A percentile compares a stretch with the other conserved stretches of the same genome.
Conservation (phyloP, 2,797 vertebrate genomes). For the Chelidonichthys spinosus region DNA sequence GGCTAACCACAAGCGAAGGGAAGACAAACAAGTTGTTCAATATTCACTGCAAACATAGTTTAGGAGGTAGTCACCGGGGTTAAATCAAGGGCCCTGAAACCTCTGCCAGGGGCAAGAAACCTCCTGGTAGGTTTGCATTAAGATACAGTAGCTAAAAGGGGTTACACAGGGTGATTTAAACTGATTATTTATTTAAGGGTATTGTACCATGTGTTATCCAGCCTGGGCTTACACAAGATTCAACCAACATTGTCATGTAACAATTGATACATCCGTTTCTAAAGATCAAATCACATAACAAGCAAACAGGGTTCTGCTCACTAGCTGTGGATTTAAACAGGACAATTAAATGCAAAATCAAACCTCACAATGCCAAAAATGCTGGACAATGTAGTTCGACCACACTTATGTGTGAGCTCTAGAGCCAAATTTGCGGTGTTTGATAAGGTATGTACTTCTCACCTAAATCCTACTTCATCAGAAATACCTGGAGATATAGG, state of each 20-base stretch:
- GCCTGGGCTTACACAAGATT: neutral
- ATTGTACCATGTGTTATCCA: neutral
- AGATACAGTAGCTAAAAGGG: neutral
- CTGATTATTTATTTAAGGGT: neutral
- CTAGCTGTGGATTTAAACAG: neutral
- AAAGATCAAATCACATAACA: neutral
- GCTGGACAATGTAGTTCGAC: no score
- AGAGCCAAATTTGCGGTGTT: neutral
- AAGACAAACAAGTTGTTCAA: constrained; percentile 2
- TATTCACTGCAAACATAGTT: neutral
- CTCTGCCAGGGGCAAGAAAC: neutral
- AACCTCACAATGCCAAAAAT: neutral
- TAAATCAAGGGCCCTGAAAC: neutral
- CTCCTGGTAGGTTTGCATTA: neutral
- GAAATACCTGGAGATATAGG: no score
- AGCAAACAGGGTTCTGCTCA: neutral
- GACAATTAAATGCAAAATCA: neutral
- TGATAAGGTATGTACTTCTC: neutral
- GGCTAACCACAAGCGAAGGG: constrained; percentile 8
- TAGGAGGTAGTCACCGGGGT: neutral
- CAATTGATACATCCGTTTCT: neutral
- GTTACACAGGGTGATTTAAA: neutral
- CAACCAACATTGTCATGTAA: neutral
- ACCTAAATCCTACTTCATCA: neutral
- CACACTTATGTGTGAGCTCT: neutral